Evolutionary conservation across 2,888 invertebrate species (phyloP), one percentile per base, ranked within the genome.

Genomic region (Teinopalpus imperialis): DNA sequence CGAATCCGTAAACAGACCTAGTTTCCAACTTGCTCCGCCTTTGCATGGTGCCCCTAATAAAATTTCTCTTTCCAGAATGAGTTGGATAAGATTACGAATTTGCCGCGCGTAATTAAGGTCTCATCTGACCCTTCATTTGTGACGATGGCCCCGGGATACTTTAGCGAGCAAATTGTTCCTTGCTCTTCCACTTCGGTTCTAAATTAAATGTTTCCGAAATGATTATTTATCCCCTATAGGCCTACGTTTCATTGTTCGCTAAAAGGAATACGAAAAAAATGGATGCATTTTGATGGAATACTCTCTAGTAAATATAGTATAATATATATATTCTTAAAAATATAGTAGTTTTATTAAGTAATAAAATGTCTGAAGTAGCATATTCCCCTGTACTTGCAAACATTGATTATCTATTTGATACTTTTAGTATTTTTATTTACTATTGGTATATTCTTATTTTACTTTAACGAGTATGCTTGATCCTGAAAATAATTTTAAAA

Each of bases 121-220:
- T 64, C 65, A 70, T 78, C 71, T 79, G 81, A 76, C 78, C 82
- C 78, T 78, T 80, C 82, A 79, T 85, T 83, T 81, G 76, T 72
- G 67, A 74, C 74, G 75, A 83, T 81, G 78, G 61, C 71, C 63
- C 66, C 66, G 65, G 69, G 75, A 71, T 76, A 34, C 77, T 74
- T 79, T 82, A 82, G 72, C 76, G 65, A 72, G 74, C 74, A 75
- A 83, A 83, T 81, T 76, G 69, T 72, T 70, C 68, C 61, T 62
- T 57, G 62, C 61, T 64, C 65, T 57, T 69, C 66, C 34, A 27
- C 66, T 71, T 66, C n/a, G n/a, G n/a, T 16, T 57, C 65, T 65
- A 62, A 71, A 63, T 60, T 52, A 63, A 53, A 54, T 40, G 48
- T 52, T 58, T 55, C 51, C 42, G 39, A 51, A 57, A 58, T 52